These are phyloP conservation scores for Platalea minor DNA, from an alignment of 2,797 vertebrate genomes.

Conservation along the genomic window DNA sequence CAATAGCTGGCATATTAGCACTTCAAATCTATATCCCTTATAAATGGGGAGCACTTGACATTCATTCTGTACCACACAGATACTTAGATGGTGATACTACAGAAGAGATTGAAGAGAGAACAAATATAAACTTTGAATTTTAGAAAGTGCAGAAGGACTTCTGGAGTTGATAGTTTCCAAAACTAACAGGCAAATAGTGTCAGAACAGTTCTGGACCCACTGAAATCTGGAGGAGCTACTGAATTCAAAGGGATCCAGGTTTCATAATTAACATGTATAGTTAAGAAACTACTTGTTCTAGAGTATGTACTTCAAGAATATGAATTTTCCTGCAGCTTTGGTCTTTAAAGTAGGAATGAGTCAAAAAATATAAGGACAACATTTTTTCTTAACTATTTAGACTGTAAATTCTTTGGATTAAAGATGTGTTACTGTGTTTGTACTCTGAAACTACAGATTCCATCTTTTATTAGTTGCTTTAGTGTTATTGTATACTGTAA, in stretches of 20 bases:
- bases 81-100: neutral
- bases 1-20: constrained; percentile 55
- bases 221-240: neutral
- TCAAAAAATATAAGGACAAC: neutral
- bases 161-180: neutral
- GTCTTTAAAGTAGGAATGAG: neutral
- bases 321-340: neutral
- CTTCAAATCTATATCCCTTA: constrained; percentile 52
- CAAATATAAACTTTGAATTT: constrained; percentile 4
- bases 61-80: constrained; percentile 43
- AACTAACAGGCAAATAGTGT: neutral
- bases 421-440: neutral
- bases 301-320: neutral
- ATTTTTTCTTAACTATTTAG: neutral
- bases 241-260: neutral
- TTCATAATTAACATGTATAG: neutral
- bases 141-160: neutral
- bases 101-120: neutral
- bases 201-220: neutral
- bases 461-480: neutral
- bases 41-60: constrained; percentile 56
- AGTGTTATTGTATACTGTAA: neutral
- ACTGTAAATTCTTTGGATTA: neutral
- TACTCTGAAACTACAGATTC: neutral
- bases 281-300: neutral